Conservation (phyloP, 2,888 invertebrate genomes). For the Aelia acuminata region DNA sequence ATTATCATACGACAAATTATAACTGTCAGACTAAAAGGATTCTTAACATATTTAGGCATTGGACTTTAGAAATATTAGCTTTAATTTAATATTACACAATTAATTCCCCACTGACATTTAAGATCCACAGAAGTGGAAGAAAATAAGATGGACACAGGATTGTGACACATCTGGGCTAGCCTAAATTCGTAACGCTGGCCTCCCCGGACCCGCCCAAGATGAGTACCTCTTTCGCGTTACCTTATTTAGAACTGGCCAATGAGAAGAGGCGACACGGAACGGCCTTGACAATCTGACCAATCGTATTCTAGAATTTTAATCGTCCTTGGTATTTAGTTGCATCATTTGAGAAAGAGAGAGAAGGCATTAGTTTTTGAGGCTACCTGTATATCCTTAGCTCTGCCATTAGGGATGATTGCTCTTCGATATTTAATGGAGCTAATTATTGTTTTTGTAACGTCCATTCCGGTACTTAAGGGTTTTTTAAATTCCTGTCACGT, state of each 20-base stretch:
- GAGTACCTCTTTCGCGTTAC: background rate
- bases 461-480: background rate
- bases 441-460: constrained; percentile 6
- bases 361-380: constrained; percentile 18
- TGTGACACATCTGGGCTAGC: constrained; percentile 29
- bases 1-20: background rate
- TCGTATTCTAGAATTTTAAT: constrained; percentile 14
- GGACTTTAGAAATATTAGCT: background rate
- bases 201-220: background rate
- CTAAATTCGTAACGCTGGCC: constrained; percentile 35
- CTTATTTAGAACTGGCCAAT: constrained; percentile 38
- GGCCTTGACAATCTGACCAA: constrained; percentile 9
- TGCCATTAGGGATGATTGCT: constrained; percentile 29
- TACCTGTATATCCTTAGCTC: background rate
- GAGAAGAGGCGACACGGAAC: constrained; percentile 13
- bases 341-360: background rate
- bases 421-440: background rate
- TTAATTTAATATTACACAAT: constrained; percentile 7
- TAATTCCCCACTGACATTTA: constrained; percentile 12
- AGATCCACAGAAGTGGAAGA: constrained; percentile 16
- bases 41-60: background rate
- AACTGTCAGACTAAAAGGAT: background rate
- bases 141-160: constrained; percentile 17
- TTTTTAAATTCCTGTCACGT: background rate
- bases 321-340: constrained; percentile 37